Evolutionary conservation across 1,140 invertebrate species (phyloP), one percentile per base, ranked within the genome.

Genomic region (Formica selysi): DNA sequence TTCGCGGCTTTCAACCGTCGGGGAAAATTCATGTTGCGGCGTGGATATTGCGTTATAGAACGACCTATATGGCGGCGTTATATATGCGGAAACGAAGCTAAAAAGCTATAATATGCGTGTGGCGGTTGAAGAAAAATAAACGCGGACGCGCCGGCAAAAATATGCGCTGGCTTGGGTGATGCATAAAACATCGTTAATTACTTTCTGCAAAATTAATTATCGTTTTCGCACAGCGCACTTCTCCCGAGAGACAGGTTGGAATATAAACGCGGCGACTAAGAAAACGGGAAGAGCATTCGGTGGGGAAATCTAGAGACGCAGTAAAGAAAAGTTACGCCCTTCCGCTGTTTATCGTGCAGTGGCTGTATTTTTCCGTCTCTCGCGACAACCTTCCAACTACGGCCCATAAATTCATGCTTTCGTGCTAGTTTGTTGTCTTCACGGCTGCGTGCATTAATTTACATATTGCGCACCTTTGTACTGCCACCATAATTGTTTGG

Each of bases 151-250:
- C n/a, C 11, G n/a, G 48, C 16, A 57, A 41, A 54, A 76, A 67
- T 48, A 29, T 32, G 64, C 74, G 41, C 5, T 57, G 67, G 62
- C 16, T 11, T 38, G 5, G 38, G 64, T 48, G 26, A 44, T 54
- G 59, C 57, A 76, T 76, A 76, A 78, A 67, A 67, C 64, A 64
- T 76, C 76, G 87, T 89, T 85, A 89, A 90, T 90, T 90, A 89
- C 76, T 65, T 73, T 13, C 41, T 13, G 79, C 73, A 51, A 79
- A 90, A 90, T 89, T 90, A 89, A 91, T 89, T 48, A 67, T 74
- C 68, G 38, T 62, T 51, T 51, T 62, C 8, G 79, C 48, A 38
- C 36, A 38, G 68, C 38, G 79, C 22, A 48, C 26, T 74, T 83
- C 26, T 36, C 68, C 38, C 8, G 41, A 11, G 68, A 61, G 67